Evolutionary conservation across 2,888 invertebrate species (phyloP).

Genomic region (Callosobruchus maculatus): DNA sequence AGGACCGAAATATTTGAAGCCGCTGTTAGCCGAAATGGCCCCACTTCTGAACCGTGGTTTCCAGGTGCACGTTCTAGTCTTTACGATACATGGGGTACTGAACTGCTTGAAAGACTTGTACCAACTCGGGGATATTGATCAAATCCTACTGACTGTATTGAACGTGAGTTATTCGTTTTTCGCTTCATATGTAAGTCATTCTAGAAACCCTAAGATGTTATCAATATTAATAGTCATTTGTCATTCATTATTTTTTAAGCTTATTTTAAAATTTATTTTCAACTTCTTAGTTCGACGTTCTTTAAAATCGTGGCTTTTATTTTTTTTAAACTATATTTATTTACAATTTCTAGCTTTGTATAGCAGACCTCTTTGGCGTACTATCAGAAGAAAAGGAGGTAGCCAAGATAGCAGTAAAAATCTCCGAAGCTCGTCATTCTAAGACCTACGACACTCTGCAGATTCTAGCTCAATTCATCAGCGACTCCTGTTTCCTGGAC

Average conservation of each 20-base stretch:
- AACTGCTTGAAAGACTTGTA: conserved; percentile 68
- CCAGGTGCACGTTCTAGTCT: conserved; percentile 90
- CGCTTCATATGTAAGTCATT: neutral
- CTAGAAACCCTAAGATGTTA: too few relatives aligned
- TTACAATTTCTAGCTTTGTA: conserved; percentile 61
- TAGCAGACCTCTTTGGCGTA: conserved; percentile 84
- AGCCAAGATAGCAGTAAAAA: conserved; percentile 74
- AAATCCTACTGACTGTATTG: conserved; percentile 70
- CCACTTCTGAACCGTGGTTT: conserved; percentile 81
- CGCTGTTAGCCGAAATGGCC: conserved; percentile 77
- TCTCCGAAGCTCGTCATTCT: conserved; percentile 76
- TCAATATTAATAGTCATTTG: conserved; percentile 8
- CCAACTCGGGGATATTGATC: conserved; percentile 74
- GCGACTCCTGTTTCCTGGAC: conserved; percentile 71
- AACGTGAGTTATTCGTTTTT: conserved; percentile 54
- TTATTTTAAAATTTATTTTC: too few relatives aligned
- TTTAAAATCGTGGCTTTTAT: too few relatives aligned
- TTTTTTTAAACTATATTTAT: neutral
- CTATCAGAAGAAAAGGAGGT: conserved; percentile 91
- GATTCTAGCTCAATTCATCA: conserved; percentile 75
- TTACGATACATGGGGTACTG: conserved; percentile 81
- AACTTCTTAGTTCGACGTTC: too few relatives aligned
- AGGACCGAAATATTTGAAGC: conserved; percentile 75
- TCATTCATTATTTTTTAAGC: too few relatives aligned
- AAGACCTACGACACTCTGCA: conserved; percentile 85